Base-by-base conservation (phyloP, 2,888 invertebrate genomes). In the Globia sparganii region DNA sequence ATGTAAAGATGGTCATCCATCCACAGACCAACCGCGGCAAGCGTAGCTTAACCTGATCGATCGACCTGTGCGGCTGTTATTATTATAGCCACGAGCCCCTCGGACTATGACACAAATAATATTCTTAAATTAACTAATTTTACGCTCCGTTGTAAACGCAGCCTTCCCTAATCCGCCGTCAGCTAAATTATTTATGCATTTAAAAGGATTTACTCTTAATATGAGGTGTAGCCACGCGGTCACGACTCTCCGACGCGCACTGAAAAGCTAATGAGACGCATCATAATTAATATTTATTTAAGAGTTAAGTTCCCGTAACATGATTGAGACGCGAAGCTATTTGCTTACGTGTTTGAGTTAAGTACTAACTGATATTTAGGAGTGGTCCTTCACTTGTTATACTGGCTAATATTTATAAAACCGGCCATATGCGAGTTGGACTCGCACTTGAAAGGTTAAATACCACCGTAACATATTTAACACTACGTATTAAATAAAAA, bases 141-240 rank as follows among this genome's bases (percentile, higher is more conserved):
- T 87, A 84, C 81, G 46, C 25, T 4, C 66, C 91, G 79, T 91
- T 95, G 92, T 93, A 81, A 94, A 86, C 59, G 80, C 70, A 71
- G 89, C 75, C 88, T 21, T 74, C 75, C 81, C 87, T 95, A 94
- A 96, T 96, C 95, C 94, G 80, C 90, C 90, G 93, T 92, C 93
- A 92, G 93, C 94, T 96, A 93, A 95, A 96, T 96, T 94, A 96
- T 96, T 94, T 94, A 96, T 95, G 96, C 95, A 96, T 96, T 95
- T 96, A 94, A 95, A 95, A 95, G 96, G 96, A 96, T 96, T 95
- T 95, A 92, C 93, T 94, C 93, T 92, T 96, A 96, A 96, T 96
- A 94, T 95, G 95, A 95, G 94, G 94, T 95, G 93, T 93, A 94
- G 94, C 93, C 90, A 92, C 94, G 92, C 94, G 94, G 95, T 94